These are phyloP conservation scores for Ochotona curzoniae DNA, from an alignment of 2,113 vertebrate genomes.

Conservation along the genomic window DNA sequence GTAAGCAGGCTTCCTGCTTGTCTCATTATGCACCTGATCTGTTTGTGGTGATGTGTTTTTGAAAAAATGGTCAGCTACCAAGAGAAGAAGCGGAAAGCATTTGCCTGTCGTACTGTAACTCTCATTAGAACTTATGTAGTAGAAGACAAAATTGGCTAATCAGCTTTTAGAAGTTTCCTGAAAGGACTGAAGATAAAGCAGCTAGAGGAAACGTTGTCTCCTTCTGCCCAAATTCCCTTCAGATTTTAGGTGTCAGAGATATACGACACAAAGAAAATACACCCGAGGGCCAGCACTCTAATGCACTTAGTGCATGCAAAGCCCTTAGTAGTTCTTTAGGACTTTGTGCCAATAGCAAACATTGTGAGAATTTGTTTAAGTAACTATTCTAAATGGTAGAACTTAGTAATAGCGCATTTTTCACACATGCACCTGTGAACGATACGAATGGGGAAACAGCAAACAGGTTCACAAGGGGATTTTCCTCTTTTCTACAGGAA, in stretches of 20 bases:
- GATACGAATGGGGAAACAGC: neutral
- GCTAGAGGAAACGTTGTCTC: neutral
- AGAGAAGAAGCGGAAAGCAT: slow-evolving; percentile 34
- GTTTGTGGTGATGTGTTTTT: slow-evolving; percentile 22
- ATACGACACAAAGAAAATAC: slow-evolving; percentile 15
- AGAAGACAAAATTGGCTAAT: slow-evolving; percentile 38
- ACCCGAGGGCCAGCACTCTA: neutral
- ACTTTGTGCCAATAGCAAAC: neutral
- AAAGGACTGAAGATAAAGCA: neutral
- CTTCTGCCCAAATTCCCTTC: slow-evolving; percentile 14
- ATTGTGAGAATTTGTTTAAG: slow-evolving; percentile 30
- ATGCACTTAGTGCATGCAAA: slow-evolving; percentile 6
- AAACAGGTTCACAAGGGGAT: neutral
- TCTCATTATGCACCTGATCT: slow-evolving; percentile 12
- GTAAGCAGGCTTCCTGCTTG: slow-evolving; percentile 11
- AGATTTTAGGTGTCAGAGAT: slow-evolving; percentile 1
- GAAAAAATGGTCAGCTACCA: slow-evolving; percentile 38
- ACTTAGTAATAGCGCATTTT: neutral
- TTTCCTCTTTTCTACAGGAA: neutral
- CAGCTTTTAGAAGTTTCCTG: slow-evolving; percentile 17
- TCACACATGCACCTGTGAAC: neutral
- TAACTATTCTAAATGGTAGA: slow-evolving; percentile 14
- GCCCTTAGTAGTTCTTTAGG: neutral
- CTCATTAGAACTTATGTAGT: slow-evolving; percentile 30
- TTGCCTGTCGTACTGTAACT: neutral